These are phyloP conservation scores for Alcedo atthis DNA, from an alignment of 2,797 vertebrate genomes.

Conservation along the genomic window DNA sequence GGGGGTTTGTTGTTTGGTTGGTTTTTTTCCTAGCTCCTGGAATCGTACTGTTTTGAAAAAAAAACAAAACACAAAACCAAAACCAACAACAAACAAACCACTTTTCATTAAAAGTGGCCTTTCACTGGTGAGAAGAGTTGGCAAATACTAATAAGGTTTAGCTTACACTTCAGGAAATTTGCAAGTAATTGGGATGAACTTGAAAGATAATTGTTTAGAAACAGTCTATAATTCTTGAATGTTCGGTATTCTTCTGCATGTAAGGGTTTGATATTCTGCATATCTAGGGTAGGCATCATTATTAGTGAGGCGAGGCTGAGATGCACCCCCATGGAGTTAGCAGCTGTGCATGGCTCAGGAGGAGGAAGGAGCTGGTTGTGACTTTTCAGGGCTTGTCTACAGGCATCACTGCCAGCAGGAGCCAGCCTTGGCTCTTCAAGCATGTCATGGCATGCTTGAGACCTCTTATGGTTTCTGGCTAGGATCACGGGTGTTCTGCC, in stretches of 20 bases:
- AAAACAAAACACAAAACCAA: no score
- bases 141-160: not conserved
- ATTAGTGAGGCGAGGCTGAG: not conserved
- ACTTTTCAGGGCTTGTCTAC: not conserved
- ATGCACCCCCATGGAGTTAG: fast-evolving
- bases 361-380: not conserved
- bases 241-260: not conserved
- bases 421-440: not conserved
- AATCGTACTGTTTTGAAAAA: not conserved
- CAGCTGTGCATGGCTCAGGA: not conserved
- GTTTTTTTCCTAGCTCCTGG: not conserved
- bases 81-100: no score
- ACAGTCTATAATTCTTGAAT: not conserved
- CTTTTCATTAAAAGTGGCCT: not conserved
- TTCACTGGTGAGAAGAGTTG: not conserved
- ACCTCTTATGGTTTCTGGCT: fast-evolving
- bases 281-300: not conserved
- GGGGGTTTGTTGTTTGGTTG: fast-evolving
- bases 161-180: not conserved
- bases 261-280: not conserved
- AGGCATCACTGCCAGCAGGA: not conserved
- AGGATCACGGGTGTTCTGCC: not conserved
- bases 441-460: not conserved
- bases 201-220: not conserved
- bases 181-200: not conserved